These are phyloP conservation scores for Platygyra sinensis DNA, from an alignment of 64 coral and sea anemone genomes.

Conservation along the genomic window DNA sequence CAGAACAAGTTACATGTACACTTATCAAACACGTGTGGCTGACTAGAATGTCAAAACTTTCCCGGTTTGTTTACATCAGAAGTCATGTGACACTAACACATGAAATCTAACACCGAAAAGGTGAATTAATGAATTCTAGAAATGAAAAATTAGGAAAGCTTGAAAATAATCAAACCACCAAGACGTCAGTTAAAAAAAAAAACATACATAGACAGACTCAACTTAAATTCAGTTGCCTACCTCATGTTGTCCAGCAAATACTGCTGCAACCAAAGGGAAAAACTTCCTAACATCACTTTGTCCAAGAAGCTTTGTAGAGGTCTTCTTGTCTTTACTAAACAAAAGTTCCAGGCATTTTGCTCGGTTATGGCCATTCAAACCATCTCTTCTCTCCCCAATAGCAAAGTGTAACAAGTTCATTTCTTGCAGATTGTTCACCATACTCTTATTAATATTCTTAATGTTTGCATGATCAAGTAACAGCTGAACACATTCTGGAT, in stretches of 20 bases:
- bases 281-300: conserved; percentile 48
- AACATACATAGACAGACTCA: too few species aligned
- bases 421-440: conserved; percentile 41
- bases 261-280: conserved; percentile 76
- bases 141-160: too few species aligned
- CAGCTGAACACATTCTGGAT: conserved; percentile 66
- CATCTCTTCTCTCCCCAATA: conserved; percentile 62
- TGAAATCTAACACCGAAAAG: too few species aligned
- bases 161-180: too few species aligned
- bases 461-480: conserved; percentile 58
- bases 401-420: conserved; percentile 91
- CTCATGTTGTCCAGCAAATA: conserved; percentile 86
- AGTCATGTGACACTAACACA: too few species aligned
- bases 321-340: conserved; percentile 70
- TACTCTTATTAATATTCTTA: conserved; percentile 46
- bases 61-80: too few species aligned
- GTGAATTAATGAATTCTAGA: too few species aligned
- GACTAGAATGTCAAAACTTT: too few species aligned
- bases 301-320: conserved; percentile 43
- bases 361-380: conserved; percentile 19
- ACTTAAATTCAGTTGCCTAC: not conserved
- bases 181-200: too few species aligned
- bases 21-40: too few species aligned
- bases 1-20: too few species aligned
- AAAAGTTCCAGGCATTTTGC: conserved; percentile 76